Evolutionary conservation across 1,140 invertebrate species (phyloP).

Genomic region (Lycorma delicatula): DNA sequence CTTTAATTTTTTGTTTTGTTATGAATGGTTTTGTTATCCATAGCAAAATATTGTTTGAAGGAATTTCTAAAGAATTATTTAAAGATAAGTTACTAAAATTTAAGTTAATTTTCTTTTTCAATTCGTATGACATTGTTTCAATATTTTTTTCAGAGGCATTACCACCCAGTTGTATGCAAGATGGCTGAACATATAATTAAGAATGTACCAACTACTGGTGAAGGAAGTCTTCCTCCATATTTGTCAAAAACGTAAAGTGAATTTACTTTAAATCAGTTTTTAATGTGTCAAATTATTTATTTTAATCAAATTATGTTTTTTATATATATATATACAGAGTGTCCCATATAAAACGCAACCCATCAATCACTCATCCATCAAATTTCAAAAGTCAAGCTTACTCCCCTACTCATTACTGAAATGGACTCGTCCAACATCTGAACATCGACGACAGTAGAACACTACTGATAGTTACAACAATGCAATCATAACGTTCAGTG

Average conservation of each 20-base stretch:
- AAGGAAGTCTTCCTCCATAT: background rate
- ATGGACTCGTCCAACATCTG: too few relatives aligned
- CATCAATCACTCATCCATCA: background rate
- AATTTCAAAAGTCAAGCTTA: too few relatives aligned
- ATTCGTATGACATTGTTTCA: background rate
- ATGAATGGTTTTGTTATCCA: too few relatives aligned
- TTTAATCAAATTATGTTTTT: background rate
- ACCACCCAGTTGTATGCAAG: background rate
- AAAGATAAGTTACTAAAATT: too few relatives aligned
- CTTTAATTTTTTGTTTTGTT: too few relatives aligned
- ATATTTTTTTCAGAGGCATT: background rate
- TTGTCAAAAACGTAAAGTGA: background rate
- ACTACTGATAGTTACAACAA: too few relatives aligned
- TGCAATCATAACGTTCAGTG: too few relatives aligned
- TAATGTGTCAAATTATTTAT: background rate
- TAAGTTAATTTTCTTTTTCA: background rate
- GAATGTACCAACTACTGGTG: background rate
- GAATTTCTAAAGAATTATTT: too few relatives aligned
- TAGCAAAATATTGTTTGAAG: too few relatives aligned
- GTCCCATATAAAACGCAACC: background rate
- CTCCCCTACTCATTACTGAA: too few relatives aligned
- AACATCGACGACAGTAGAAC: too few relatives aligned
- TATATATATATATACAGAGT: background rate
- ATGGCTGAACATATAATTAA: background rate
- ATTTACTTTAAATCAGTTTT: background rate